Evolutionary conservation across 2,888 invertebrate genomes (phyloP), one percentile per base, ranked within the genome.

Genomic region (Strigamia transsilvanica): DNA sequence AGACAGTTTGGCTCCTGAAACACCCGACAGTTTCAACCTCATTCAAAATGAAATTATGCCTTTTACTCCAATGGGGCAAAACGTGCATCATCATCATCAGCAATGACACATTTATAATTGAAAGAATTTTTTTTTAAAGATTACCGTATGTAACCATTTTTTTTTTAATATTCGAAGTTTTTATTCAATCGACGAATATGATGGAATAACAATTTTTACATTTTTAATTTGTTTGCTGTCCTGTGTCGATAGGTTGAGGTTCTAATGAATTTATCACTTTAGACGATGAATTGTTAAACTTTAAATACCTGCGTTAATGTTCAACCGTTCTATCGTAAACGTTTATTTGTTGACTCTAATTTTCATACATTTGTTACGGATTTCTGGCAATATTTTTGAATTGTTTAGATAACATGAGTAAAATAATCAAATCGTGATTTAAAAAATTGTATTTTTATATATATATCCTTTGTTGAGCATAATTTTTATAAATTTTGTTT

Each of bases 11-110:
- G 34, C 32, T n/a, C 34, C 78, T 2, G 78, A 78, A 38, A 41
- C 34, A 12, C 78, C 34, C 15, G 41, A 78, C 34, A 78, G 78
- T 78, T 78, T 78, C 34, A 10, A 15, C 12, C 34, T 13, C 21
- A 34, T 32, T 27, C 78, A 78, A 32, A 78, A 78, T 32, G 78
- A 78, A 78, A 23, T 78, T 32, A 78, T 78, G 78, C 18, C 23
- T 7, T 32, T 77, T 23, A 21, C 15, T 77, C 23, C 23, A 3
- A 32, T 77, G 77, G 32, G 77, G 10, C 78, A 78, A 78, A 41
- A 78, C 23, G 6, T 23, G 61, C 61, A 61, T 10, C 61, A 18
- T 61, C 61, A 61, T 10, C 61, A 18, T 61, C 61, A 23, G 46
- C 46, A 46, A 46, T 46, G 46, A 46, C 46, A 46, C n/a, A 46